Percentiles rank a stretch among this genome's conserved stretches.
Conservation (phyloP, 2,113 vertebrate genomes). For the Geothlypis trichas region DNA sequence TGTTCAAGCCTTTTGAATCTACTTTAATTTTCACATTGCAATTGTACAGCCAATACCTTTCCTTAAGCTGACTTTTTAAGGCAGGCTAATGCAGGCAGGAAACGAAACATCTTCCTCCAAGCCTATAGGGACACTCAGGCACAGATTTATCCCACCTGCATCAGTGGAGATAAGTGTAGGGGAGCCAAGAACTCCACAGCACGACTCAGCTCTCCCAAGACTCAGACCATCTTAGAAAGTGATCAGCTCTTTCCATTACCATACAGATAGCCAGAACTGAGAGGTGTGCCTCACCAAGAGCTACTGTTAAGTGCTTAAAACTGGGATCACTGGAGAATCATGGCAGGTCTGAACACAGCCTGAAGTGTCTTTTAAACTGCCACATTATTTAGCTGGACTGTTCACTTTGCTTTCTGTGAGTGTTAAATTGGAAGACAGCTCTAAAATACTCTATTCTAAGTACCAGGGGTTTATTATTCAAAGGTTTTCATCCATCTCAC, state of each 20-base stretch:
- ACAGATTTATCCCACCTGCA: neutral
- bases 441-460: neutral
- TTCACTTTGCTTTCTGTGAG: neutral
- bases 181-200: neutral
- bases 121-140: neutral
- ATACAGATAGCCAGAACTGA: neutral
- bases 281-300: neutral
- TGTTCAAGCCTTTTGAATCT: neutral
- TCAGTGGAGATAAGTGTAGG: neutral
- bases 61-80: neutral
- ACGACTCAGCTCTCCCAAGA: neutral
- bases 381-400: neutral
- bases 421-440: neutral
- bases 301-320: neutral
- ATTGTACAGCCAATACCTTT: neutral
- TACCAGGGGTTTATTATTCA: neutral
- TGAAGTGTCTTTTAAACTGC: slow-evolving; percentile 1
- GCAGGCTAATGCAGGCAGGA: neutral
- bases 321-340: neutral
- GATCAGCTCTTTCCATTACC: neutral
- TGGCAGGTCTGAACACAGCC: neutral
- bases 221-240: neutral
- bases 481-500: neutral
- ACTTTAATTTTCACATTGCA: neutral
- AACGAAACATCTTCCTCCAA: neutral